Evolutionary conservation across 2,888 invertebrate genomes (phyloP), one percentile per base, ranked within the genome.

Genomic region (Pristionchus arcanus): DNA sequence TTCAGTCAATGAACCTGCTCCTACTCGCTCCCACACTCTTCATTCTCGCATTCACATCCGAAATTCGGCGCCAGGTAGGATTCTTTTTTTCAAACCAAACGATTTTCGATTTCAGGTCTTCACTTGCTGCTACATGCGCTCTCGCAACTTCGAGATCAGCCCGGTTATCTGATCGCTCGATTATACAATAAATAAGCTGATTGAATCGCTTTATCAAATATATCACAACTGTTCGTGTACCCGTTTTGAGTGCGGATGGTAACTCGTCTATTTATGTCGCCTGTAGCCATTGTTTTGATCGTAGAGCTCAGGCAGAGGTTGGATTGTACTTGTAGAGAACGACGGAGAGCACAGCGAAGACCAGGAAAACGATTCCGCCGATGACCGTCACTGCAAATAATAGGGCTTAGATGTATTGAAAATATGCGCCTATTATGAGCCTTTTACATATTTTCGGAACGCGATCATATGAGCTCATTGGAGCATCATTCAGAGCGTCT

Each of bases 361-460:
- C 21, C 16, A 81, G 34, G 81, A 81, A 81, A 28, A 81, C 81
- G 42, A 81, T 28, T 25, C 53, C 81, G 15, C 81, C 81, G 81
- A 81, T 4, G 1, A 81, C 25, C 42, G 81, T 81, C 2, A 81
- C 81, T 81, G 81, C 68, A 81, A 81, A 28, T 21, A 53, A 1
- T 77, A 42, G 37, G 2, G 5, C 42, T 42, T 42, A 42, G 42
- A 42, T 42, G 42, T 9, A 42, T 42, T 3, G 42, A 3, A 42
- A 42, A 42, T n/a, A n/a, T n/a, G n/a, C n/a, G n/a, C n/a, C n/a
- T n/a, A n/a, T n/a, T n/a, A n/a, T n/a, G n/a, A n/a, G n/a, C n/a
- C n/a, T n/a, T n/a, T n/a, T n/a, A n/a, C n/a, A n/a, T n/a, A n/a
- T n/a, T n/a, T n/a, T n/a, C n/a, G n/a, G n/a, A n/a, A 7, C 11